Base-by-base conservation (phyloP, 2,888 invertebrate genomes). In the Drosophila paranaensis region DNA sequence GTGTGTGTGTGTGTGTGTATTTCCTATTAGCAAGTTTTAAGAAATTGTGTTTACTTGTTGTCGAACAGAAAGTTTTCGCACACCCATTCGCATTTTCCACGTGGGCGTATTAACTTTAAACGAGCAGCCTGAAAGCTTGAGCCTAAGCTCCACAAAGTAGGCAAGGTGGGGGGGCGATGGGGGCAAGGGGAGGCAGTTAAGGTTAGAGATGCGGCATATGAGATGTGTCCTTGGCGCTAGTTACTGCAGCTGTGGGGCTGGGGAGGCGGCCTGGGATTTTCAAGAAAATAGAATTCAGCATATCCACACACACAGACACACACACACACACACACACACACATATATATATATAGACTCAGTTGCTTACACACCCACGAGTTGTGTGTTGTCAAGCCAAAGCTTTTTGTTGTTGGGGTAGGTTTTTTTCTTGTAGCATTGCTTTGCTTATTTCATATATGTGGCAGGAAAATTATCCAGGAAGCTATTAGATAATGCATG, bases 321-420 rank as follows among this genome's bases (percentile, higher is more conserved):
- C 54, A 61, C 46, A 60, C 45, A 35, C 2, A 48, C 8, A 27
- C 9, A 14, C 2, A 20, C 2, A 20, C 2, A 20, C 2, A 20
- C 1, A 20, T 20, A 20, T 20, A 20, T 20, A 20, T 20, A 20
- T 20, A 20, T 20, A 20, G 20, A 20, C 20, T 20, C 14, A 27
- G 46, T 46, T 3, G 14, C 46, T 5, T 43, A 50, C 56, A 60
- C 53, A 57, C 54, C 35, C 25, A 54, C 45, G 40, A 43, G 10
- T 62, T 71, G 55, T 54, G 42, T 66, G 83, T 83, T 78, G 77
- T 67, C 82, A 74, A 66, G 72, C 69, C 62, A 55, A 67, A 82
- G 75, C 45, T 42, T 60, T 79, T 78, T 79, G 79, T 79, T 88
- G 89, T 88, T 88, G 88, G 84, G 88, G 88, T 90, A 88, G 88